Evolutionary conservation across 2,113 vertebrate species (phyloP).

Genomic region (Colaptes auratus): DNA sequence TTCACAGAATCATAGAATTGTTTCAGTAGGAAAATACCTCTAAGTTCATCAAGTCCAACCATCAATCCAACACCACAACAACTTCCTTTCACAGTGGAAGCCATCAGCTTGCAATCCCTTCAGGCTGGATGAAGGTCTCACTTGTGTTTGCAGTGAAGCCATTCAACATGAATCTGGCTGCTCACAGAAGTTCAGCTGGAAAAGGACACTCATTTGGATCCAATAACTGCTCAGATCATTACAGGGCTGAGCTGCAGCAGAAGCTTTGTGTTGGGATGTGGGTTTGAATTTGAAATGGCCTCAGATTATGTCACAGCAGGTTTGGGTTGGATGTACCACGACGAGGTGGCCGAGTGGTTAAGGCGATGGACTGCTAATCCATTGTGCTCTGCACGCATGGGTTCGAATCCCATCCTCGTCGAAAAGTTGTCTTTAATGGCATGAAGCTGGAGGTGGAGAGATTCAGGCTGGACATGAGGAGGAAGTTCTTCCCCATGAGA

Average conservation of each 20-base stretch:
- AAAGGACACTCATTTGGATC: not conserved
- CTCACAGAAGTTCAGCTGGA: not conserved
- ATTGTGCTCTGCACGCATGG: constrained; percentile 76
- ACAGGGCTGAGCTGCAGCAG: not conserved
- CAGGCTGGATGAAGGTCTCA: not conserved
- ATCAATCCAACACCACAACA: too few species aligned
- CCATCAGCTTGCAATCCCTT: not conserved
- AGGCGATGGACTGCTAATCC: constrained; percentile 76
- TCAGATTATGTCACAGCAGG: not conserved
- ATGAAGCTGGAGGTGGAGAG: too few species aligned
- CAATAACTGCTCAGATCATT: not conserved
- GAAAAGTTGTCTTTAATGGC: not conserved
- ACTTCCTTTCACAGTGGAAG: not conserved
- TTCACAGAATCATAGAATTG: too few species aligned
- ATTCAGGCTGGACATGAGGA: too few species aligned
- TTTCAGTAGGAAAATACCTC: too few species aligned
- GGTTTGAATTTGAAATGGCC: not conserved
- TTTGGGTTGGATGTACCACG: fast-evolving
- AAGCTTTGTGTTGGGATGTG: not conserved
- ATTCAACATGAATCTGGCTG: fast-evolving
- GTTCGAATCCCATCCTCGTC: constrained; percentile 78
- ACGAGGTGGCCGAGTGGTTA: constrained; percentile 76
- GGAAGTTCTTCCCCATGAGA: too few species aligned
- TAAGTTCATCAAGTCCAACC: too few species aligned
- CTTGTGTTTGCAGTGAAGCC: fast-evolving